Evolutionary conservation across 2,797 vertebrate species (phyloP).

Genomic region (Gobio occitaniae): DNA sequence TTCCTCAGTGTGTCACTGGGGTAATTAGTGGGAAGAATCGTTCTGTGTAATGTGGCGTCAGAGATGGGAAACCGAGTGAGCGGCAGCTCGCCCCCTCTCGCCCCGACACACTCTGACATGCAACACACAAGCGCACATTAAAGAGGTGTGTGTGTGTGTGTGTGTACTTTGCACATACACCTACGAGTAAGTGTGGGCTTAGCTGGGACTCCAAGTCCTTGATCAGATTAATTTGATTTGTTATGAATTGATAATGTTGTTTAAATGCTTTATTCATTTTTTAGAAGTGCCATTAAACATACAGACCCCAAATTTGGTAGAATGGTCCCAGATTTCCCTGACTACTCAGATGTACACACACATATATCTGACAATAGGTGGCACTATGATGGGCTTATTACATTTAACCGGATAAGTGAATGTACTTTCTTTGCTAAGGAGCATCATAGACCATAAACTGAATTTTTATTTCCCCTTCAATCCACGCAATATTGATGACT

Average conservation of each 20-base stretch:
- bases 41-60: conserved; percentile 57
- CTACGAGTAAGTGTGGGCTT: not conserved
- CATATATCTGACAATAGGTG: not conserved
- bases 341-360: not conserved
- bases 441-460: not conserved
- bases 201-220: not conserved
- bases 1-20: conserved; percentile 69
- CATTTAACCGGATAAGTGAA: not conserved
- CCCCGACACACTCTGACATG: conserved; percentile 55
- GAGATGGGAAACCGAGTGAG: conserved; percentile 60
- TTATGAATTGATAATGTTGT: not conserved
- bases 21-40: conserved; percentile 70
- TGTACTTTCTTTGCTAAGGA: no score
- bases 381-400: not conserved
- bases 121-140: conserved; percentile 40
- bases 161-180: not conserved
- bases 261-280: not conserved
- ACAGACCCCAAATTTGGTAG: not conserved
- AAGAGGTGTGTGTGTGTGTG: conserved; percentile 3
- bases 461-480: not conserved
- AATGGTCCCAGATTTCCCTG: not conserved
- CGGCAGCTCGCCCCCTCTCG: conserved; percentile 43
- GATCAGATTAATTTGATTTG: not conserved
- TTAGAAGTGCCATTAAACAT: not conserved
- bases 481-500: not conserved